Percentiles rank a stretch among this genome's conserved stretches.
phyloP scores from a whole-genome alignment of 1,140 invertebrate genomes.

The Macrobrachium rosenbergii region DNA sequence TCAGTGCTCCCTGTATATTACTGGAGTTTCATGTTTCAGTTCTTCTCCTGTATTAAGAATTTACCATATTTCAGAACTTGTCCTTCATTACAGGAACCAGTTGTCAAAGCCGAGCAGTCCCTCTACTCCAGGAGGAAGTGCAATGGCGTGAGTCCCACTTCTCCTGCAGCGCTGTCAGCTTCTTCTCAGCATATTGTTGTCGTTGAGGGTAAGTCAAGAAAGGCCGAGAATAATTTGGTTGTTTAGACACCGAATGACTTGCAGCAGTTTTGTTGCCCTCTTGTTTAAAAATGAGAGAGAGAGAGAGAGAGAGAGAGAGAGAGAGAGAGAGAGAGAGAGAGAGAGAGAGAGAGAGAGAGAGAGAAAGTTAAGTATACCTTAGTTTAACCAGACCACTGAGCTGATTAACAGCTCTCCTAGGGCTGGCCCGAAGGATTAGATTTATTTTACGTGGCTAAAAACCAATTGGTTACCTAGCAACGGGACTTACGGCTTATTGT shows the following conservation, averaged over 20 bases:
- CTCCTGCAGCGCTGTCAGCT: conserved; percentile 62
- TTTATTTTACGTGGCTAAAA: too few relatives aligned
- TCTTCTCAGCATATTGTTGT: conserved; percentile 65
- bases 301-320: conserved; percentile 26
- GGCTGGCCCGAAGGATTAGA: too few relatives aligned
- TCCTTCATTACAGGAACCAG: conserved; percentile 44
- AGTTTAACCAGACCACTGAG: too few relatives aligned
- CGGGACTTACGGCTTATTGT: too few relatives aligned
- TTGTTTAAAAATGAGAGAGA: conserved; percentile 1
- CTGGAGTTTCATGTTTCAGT: too few relatives aligned
- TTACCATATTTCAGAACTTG: neutral
- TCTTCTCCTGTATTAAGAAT: neutral
- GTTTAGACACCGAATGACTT: neutral
- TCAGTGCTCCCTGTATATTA: too few relatives aligned
- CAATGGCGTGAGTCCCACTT: conserved; percentile 66
- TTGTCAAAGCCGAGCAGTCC: conserved; percentile 40
- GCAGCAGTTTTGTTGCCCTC: neutral
- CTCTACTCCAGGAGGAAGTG: conserved; percentile 59
- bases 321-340: conserved; percentile 10
- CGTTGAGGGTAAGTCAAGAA: conserved; percentile 58
- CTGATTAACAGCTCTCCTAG: too few relatives aligned
- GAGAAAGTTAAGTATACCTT: too few relatives aligned
- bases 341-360: conserved; percentile 8
- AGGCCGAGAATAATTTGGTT: too few relatives aligned
- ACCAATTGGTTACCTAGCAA: too few relatives aligned